Base-by-base conservation (phyloP, 2,888 invertebrate genomes). In the Melipona beecheii region DNA sequence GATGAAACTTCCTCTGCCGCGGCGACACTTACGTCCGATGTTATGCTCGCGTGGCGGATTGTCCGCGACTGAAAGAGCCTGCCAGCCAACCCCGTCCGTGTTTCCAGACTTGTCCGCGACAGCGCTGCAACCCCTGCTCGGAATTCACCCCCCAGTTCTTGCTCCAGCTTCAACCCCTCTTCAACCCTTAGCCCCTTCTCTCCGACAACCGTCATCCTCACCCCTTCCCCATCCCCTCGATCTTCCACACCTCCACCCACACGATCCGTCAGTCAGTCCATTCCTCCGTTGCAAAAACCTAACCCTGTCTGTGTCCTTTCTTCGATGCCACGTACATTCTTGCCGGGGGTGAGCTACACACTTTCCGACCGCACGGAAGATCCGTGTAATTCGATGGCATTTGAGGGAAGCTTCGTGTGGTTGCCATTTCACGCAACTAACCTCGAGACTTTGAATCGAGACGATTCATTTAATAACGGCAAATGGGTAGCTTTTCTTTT, bases 41-140 rank as follows among this genome's bases (percentile, higher is more conserved):
- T 88, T 89, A 85, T 91, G 86, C 86, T 87, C 91, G 92, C 91
- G 92, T 91, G 90, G 90, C 90, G 91, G 91, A 88, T 91, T 89
- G 90, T 91, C 89, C 91, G 92, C 93, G 91, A 93, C 93, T 93
- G 93, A 92, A 88, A 83, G 91, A 90, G 90, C 91, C 90, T 82
- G 89, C 88, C 89, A 90, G 88, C 91, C 92, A 91, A 91, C 92
- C 92, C 91, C 91, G 86, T 88, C 87, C 79, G 89, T 90, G 92
- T 92, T 93, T 93, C 92, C 87, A 86, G 77, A 85, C 88, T 87
- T 84, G 86, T 85, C 93, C 93, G 83, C 91, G 83, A 89, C 87
- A 87, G 93, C 90, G 91, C 91, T 91, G 87, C 88, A 78, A 75
- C 86, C 85, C 73, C 86, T 76, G 85, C 87, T 86, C 82, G 88